phyloP scores from a whole-genome alignment of 2,888 invertebrate species.

The Nineta flava region DNA sequence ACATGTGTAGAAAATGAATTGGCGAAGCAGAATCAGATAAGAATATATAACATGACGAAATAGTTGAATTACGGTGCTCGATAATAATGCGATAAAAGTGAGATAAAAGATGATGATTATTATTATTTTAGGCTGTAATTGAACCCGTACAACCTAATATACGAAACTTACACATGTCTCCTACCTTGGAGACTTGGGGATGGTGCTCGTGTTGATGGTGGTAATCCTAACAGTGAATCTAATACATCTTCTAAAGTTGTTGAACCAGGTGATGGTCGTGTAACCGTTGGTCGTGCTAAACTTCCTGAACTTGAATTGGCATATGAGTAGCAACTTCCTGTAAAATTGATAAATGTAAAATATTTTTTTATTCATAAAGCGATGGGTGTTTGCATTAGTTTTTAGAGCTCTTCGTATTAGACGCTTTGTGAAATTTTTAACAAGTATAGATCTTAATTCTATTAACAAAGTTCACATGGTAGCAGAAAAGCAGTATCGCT shows the following conservation, averaged over 20 bases:
- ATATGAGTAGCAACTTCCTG: not conserved
- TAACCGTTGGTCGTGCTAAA: not conserved
- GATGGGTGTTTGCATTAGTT: too few species aligned
- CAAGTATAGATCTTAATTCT: too few species aligned
- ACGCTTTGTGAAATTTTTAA: too few species aligned
- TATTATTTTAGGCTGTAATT: not conserved
- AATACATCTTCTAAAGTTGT: conserved; percentile 87
- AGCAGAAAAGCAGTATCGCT: too few species aligned
- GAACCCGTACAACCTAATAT: not conserved
- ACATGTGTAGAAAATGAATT: not conserved
- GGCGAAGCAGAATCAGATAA: too few species aligned
- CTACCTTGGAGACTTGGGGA: conserved; percentile 54
- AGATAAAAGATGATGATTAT: too few species aligned
- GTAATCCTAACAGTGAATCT: conserved; percentile 79
- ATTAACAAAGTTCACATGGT: too few species aligned
- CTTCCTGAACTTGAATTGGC: not conserved
- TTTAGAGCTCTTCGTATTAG: too few species aligned
- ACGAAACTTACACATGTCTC: conserved; percentile 66
- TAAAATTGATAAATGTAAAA: not conserved
- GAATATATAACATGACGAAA: not conserved
- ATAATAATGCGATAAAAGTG: not conserved
- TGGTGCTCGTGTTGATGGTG: conserved; percentile 60
- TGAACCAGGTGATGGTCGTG: conserved; percentile 52
- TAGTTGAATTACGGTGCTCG: not conserved
- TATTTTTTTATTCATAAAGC: not conserved